Evolutionary conservation across 2,797 vertebrate genomes (phyloP).

Genomic region (Scolopax rusticola): DNA sequence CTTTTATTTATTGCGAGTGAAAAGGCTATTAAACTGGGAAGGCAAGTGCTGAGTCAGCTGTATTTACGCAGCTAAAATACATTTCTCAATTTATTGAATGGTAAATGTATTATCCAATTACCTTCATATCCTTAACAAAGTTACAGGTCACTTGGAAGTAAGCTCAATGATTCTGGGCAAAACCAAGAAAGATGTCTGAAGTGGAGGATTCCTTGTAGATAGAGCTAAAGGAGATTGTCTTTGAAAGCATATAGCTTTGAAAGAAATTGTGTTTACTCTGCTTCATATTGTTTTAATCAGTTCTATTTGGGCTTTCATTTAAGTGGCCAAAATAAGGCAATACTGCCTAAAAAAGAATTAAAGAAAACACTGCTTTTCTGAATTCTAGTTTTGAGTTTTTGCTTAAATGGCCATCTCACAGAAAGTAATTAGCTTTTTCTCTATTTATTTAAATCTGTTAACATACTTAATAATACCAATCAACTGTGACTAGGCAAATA

Average conservation of each 20-base stretch:
- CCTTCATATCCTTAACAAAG: slow-evolving; percentile 56
- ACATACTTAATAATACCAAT: neutral
- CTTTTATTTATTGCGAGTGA: slow-evolving; percentile 20
- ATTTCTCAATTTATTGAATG: slow-evolving; percentile 57
- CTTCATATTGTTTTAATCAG: neutral
- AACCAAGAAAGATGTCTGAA: neutral
- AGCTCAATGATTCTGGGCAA: neutral
- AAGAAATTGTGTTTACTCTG: neutral
- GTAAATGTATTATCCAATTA: slow-evolving; percentile 62
- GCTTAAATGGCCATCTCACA: neutral
- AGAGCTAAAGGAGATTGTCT: neutral
- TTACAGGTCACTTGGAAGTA: slow-evolving; percentile 48
- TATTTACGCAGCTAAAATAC: slow-evolving; percentile 23
- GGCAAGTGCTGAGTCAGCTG: slow-evolving; percentile 57
- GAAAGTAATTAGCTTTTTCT: neutral
- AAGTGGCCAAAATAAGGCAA: neutral
- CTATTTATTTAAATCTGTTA: neutral
- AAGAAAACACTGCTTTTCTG: neutral
- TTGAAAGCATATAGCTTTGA: neutral
- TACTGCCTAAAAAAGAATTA: neutral
- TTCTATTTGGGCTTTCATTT: neutral
- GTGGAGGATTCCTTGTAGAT: neutral
- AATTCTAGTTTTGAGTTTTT: neutral
- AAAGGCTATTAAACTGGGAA: slow-evolving; percentile 29
- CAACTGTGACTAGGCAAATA: neutral